Evolutionary conservation across 2,888 invertebrate genomes (phyloP), one percentile per base, ranked within the genome.

Genomic region (Thereva nobilitata): DNA sequence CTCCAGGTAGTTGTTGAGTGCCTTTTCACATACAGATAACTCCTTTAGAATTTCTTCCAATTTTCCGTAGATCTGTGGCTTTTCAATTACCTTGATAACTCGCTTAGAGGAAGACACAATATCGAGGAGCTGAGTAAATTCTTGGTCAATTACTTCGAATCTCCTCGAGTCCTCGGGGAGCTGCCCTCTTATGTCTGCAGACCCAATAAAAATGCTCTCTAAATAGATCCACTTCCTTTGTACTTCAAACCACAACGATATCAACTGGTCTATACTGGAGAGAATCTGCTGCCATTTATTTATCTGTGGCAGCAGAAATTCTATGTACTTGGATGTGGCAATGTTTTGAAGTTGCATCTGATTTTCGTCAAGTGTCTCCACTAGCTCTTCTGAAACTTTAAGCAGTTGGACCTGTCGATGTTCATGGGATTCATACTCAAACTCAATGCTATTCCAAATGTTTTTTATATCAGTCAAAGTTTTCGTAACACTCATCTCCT

Each of bases 401-500:
- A 97, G 84, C 68, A 96, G 76, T 71, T 87, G 87, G 23, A 90
- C 80, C 67, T 88, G 87, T 0, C 94, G 93, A 71, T 95, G 85
- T n/a, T 92, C 90, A 75, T 97, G 95, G 6, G 82, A 74, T 63
- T 89, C 88, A 67, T 89, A 88, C 50, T 87, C 88, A 73, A 97
- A 96, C 77, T 92, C 91, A 87, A 94, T 88, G 4, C 81, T 80
- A 1, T 87, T 84, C 96, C 97, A 97, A 0, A 89, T 92, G 4
- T 83, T 83, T 69, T 91, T 87, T 74, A 97, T 82, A 77, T 97
- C 97, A 72, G 89, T 89, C 7, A 97, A 84, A 0, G 90, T 88
- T 80, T 96, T 96, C 77, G 97, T 97, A 95, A 96, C 97, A 9
- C 89, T 90, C 86, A 92, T 90, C 83, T 97, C 97, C 78, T 97